Base-by-base conservation (phyloP, 2,797 vertebrate species). In the Morelia viridis region DNA sequence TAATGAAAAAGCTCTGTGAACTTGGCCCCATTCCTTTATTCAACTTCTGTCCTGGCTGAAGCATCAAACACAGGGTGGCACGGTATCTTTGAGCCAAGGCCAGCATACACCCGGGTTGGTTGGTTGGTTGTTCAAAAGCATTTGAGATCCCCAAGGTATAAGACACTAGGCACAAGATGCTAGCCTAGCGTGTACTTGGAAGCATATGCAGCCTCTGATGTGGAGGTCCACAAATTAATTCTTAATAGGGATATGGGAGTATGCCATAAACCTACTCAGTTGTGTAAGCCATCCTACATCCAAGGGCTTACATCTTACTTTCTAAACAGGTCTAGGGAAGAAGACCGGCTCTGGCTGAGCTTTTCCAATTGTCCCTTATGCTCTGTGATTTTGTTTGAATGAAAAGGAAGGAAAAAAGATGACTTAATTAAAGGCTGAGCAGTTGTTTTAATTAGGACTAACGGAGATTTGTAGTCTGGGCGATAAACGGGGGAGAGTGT, bases 351-450 rank as follows among this genome's bases (percentile, higher is more conserved):
- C 87, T 12, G 58, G 31, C 2, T 12, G 28, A 87, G 31, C 17
- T 35, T 62, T 46, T 68, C 92, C 53, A 28, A 56, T n/a, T 64
- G 68, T 1, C 22, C 89, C 89, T 41, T 17, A 31, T 53, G 57
- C 88, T 41, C 65, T 80, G 80, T 19, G 89, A 92, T 92, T 92
- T 87, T 80, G 65, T 61, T 41, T 19, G 85, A 64, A 60, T 35
- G 83, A 58, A 89, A 10, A 64, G 91, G 61, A 85, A 87, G 89
- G 88, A 88, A 88, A 64, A 91, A 94, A 95, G 92, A 94, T 90
- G 92, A 93, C 96, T 98, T 98, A 98, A 98, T 98, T 98, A 98
- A 97, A 97, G 95, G 96, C 97, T 95, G 97, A 97, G 97, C 97
- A 97, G 96, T 97, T 97, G 95, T 96, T 97, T 97, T 98, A 98